Conservation (phyloP, 2,888 invertebrate genomes). For the Cheilosia pagana region DNA sequence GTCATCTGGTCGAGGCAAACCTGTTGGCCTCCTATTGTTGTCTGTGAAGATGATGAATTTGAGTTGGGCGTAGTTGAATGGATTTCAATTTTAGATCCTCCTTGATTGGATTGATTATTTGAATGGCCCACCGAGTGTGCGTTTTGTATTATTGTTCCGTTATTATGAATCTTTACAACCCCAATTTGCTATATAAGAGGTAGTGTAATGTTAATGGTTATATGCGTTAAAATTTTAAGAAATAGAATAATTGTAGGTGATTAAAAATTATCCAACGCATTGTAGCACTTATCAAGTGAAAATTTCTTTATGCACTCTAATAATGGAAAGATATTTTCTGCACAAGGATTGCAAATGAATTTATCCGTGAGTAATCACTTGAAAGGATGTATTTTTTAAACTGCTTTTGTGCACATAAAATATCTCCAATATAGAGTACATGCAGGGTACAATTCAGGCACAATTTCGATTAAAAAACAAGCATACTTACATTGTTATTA, state of each 20-base stretch:
- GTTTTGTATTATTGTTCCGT: slow-evolving; percentile 81
- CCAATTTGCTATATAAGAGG: slow-evolving; percentile 80
- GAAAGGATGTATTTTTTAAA: too few relatives aligned
- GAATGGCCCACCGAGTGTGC: slow-evolving; percentile 80
- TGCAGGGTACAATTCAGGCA: too few relatives aligned
- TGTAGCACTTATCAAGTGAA: too few relatives aligned
- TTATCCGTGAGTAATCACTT: too few relatives aligned
- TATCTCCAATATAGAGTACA: slow-evolving; percentile 23
- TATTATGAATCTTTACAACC: slow-evolving; percentile 83
- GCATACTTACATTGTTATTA: slow-evolving; percentile 75
- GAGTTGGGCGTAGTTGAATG: slow-evolving; percentile 80
- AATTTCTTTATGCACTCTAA: not conserved
- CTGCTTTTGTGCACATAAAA: not conserved
- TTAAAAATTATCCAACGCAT: not conserved
- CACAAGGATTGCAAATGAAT: too few relatives aligned
- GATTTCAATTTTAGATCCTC: slow-evolving; percentile 82
- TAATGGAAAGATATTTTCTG: not conserved
- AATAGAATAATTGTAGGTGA: not conserved
- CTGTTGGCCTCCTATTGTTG: slow-evolving; percentile 85
- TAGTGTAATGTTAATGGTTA: slow-evolving; percentile 23
- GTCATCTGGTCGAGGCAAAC: slow-evolving; percentile 92
- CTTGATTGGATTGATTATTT: slow-evolving; percentile 82
- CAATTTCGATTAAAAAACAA: not conserved
- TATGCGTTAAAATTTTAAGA: not conserved
- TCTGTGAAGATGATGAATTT: slow-evolving; percentile 79